These are phyloP conservation scores for Hydrolagus colliei DNA, from an alignment of 2,797 vertebrate genomes.

Conservation along the genomic window DNA sequence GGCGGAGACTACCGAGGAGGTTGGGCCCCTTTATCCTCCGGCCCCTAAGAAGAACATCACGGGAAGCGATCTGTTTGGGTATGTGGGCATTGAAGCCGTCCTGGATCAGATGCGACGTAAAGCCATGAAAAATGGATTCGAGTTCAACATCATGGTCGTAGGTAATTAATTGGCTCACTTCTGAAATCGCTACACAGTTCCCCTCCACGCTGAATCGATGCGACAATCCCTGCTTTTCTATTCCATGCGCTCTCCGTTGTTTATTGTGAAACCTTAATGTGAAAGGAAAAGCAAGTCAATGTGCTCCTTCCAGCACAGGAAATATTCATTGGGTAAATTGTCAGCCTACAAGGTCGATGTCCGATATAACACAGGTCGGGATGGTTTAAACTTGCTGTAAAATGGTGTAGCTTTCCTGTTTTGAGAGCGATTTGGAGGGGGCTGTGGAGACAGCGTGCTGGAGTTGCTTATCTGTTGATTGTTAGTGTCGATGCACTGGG, in stretches of 20 bases:
- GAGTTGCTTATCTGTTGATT: too few relatives aligned
- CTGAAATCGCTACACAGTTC: too few relatives aligned
- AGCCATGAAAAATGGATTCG: conserved; percentile 87
- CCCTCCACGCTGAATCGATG: not conserved
- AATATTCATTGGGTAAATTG: conserved; percentile 1
- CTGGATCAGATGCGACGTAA: conserved; percentile 89
- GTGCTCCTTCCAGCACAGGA: not conserved
- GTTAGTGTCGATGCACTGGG: too few relatives aligned
- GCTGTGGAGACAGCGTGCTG: too few relatives aligned
- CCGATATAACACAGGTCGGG: too few relatives aligned
- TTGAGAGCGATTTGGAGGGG: too few relatives aligned
- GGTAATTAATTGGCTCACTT: conserved; percentile 56
- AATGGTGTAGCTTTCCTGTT: too few relatives aligned
- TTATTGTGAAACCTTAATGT: not conserved
- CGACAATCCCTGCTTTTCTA: not conserved
- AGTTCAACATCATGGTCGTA: conserved; percentile 97
- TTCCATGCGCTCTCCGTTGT: not conserved
- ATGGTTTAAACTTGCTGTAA: too few relatives aligned
- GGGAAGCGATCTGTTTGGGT: conserved; percentile 65
- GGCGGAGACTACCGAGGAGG: conserved; percentile 42
- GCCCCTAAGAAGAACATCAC: conserved; percentile 43
- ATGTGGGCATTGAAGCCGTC: conserved; percentile 86
- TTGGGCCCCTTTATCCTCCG: conserved; percentile 37
- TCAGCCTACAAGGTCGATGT: not conserved
- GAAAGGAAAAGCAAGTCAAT: not conserved